phyloP scores from a whole-genome alignment of 2,797 vertebrate genomes.

The Alcedo quadribrachys region DNA sequence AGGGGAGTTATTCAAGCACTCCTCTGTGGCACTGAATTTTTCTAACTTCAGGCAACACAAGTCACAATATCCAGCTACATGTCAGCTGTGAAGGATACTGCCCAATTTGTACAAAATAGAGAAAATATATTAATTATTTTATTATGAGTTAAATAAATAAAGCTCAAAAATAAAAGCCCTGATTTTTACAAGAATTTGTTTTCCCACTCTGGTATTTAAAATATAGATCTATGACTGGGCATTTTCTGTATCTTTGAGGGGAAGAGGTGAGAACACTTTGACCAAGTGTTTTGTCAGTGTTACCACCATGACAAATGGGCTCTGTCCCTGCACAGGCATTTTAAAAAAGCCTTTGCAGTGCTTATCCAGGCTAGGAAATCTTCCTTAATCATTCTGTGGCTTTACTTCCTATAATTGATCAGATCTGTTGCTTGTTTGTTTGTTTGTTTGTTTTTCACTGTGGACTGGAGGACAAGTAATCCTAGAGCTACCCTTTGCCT shows the following conservation, averaged over 20 bases:
- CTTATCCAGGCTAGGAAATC: constrained; percentile 17
- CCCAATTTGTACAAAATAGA: constrained; percentile 36
- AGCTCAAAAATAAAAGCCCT: constrained; percentile 70
- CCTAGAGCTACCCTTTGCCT: background rate
- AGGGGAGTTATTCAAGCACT: background rate
- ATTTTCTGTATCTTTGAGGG: constrained; percentile 9
- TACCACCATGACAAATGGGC: background rate
- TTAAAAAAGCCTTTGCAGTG: constrained; percentile 3
- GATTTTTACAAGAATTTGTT: constrained; percentile 53
- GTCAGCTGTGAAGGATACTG: constrained; percentile 31
- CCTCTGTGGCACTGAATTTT: background rate
- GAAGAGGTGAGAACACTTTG: background rate
- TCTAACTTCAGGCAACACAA: background rate
- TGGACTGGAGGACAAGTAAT: background rate
- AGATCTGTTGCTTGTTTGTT: background rate
- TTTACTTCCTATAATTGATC: constrained; percentile 2
- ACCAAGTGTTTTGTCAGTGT: constrained; percentile 17
- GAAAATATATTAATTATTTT: constrained; percentile 77
- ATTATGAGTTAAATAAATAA: constrained; percentile 82
- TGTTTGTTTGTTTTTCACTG: too few relatives aligned
- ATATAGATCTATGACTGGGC: constrained; percentile 60
- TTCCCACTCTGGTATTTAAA: constrained; percentile 52
- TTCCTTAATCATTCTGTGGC: constrained; percentile 21
- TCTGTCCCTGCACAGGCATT: constrained; percentile 8
- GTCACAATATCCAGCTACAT: background rate